These are phyloP conservation scores for Guaruba guarouba DNA, from an alignment of 2,113 vertebrate genomes.

Conservation along the genomic window DNA sequence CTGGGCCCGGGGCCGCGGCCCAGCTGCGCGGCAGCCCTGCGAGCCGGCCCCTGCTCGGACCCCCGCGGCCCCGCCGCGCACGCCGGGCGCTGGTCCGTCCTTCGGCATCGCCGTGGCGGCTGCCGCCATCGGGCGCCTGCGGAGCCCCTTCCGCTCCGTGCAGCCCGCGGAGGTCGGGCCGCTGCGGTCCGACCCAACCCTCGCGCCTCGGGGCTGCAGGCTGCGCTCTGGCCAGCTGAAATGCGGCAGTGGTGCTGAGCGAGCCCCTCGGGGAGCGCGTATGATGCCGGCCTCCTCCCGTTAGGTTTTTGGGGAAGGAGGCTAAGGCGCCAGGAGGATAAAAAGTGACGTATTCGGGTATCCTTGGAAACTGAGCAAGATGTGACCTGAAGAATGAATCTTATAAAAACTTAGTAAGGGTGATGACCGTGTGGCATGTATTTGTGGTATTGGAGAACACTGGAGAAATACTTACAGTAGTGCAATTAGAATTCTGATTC, in stretches of 20 bases:
- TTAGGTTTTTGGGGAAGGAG: not conserved
- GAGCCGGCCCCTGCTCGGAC: not conserved
- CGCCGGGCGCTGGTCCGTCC: not conserved
- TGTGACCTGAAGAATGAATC: not conserved
- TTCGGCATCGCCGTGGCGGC: not conserved
- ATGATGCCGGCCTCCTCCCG: not conserved
- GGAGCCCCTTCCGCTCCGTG: not conserved
- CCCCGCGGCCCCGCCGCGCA: not conserved
- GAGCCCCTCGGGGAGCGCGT: accelerated
- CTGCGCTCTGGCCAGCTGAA: accelerated
- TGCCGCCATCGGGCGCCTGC: no score
- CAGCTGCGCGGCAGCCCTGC: not conserved
- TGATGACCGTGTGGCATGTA: accelerated
- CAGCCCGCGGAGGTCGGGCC: not conserved
- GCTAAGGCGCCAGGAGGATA: not conserved
- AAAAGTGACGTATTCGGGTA: not conserved
- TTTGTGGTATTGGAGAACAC: no score
- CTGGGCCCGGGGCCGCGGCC: no score
- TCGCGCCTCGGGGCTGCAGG: accelerated
- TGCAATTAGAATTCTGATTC: not conserved
- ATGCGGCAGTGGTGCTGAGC: accelerated
- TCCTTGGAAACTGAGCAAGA: slow-evolving; percentile 4
- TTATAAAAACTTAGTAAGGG: not conserved
- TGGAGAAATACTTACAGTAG: accelerated
- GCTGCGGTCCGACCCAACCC: not conserved